Percentiles rank a stretch among this genome's conserved stretches.
phyloP scores from a whole-genome alignment of 2,888 invertebrate genomes.

The Chaetogeoica ovagalla region DNA sequence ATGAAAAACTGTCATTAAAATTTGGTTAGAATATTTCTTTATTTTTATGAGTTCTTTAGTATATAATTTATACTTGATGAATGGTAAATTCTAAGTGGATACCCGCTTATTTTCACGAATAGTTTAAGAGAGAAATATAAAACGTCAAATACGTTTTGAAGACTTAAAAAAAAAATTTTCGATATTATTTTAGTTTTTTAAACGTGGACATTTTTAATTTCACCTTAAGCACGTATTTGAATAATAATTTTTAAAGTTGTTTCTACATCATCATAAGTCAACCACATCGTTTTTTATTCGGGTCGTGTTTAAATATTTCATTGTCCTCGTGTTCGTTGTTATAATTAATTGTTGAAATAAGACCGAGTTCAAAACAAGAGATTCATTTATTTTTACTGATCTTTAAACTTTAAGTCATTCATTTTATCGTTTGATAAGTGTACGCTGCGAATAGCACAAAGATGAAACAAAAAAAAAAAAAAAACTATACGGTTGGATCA shows the following conservation, averaged over 20 bases:
- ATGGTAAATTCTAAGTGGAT: slow-evolving; percentile 17
- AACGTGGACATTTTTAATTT: neutral
- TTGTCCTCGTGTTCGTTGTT: neutral
- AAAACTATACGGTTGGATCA: neutral
- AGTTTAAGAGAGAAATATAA: neutral
- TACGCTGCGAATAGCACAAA: neutral
- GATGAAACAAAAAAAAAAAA: neutral
- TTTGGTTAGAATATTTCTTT: neutral
- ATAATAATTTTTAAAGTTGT: neutral
- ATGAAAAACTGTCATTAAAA: neutral
- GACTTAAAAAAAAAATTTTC: neutral
- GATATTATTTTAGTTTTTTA: neutral
- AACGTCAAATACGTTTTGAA: neutral
- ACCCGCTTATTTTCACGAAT: neutral
- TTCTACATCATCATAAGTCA: neutral
- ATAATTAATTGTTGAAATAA: neutral
- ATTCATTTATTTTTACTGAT: neutral
- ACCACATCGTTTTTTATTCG: neutral
- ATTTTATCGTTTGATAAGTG: neutral
- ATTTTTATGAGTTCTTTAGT: neutral
- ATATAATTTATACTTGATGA: neutral
- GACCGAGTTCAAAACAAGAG: neutral
- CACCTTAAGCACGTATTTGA: too few species aligned
- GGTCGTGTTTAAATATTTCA: neutral
- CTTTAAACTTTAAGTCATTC: neutral